These are phyloP conservation scores for Natator depressus DNA, from an alignment of 2,113 vertebrate genomes.

Conservation along the genomic window DNA sequence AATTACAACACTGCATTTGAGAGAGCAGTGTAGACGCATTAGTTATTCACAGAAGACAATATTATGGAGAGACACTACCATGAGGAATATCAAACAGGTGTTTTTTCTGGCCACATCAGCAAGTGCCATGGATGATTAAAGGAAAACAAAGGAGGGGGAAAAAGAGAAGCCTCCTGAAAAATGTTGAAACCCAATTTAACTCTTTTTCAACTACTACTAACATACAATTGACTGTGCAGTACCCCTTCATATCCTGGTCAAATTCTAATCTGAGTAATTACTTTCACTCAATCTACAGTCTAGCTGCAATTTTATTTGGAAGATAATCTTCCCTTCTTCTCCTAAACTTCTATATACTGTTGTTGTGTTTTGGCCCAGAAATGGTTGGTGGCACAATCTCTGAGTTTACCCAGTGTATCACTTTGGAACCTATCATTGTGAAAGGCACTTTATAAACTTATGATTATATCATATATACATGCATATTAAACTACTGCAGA, in stretches of 20 bases:
- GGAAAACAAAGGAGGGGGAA: neutral
- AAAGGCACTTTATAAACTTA: neutral
- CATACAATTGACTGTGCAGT: neutral
- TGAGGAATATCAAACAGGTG: neutral
- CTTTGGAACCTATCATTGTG: neutral
- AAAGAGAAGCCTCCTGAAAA: neutral
- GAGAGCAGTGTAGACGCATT: neutral
- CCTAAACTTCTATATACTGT: neutral
- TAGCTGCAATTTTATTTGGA: neutral
- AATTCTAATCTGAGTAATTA: neutral
- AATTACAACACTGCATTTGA: neutral
- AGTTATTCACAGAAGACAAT: neutral
- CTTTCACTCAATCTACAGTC: neutral
- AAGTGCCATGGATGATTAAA: neutral
- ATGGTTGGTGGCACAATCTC: neutral
- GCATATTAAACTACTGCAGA: neutral
- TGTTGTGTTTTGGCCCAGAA: neutral
- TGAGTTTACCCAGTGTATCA: too few species aligned
- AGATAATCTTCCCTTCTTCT: neutral
- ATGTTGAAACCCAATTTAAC: neutral
- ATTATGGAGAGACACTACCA: neutral
- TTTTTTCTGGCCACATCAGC: neutral
- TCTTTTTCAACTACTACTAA: neutral
- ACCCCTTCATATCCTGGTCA: neutral
- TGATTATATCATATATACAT: neutral